Percentiles rank a stretch among this genome's conserved stretches.
Conservation (phyloP, 92 coral and sea anemone species). For the Palythoa grandiflora region DNA sequence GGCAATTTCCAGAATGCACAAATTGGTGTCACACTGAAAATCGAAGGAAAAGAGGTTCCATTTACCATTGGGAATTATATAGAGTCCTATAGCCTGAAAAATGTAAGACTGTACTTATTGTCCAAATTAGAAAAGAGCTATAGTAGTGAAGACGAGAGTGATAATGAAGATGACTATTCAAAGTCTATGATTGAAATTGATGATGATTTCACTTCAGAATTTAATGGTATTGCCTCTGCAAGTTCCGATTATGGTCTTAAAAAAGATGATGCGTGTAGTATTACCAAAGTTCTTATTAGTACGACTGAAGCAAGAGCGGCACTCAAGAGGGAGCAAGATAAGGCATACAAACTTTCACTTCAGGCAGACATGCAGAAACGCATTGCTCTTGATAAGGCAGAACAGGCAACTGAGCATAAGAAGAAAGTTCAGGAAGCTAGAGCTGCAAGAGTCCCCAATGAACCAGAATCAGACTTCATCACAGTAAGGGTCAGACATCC, state of each 20-base stretch:
- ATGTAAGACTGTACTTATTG: slow-evolving; percentile 24
- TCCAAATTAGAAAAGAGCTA: slow-evolving; percentile 16
- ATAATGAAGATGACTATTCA: slow-evolving; percentile 27
- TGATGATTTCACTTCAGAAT: slow-evolving; percentile 22
- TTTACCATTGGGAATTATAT: slow-evolving; percentile 51
- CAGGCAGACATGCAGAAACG: slow-evolving; percentile 66
- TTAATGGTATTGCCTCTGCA: slow-evolving; percentile 17
- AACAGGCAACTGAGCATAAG: slow-evolving; percentile 64
- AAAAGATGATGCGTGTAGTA: slow-evolving; percentile 46
- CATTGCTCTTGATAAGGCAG: slow-evolving; percentile 58
- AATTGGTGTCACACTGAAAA: slow-evolving; percentile 66
- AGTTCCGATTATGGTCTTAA: slow-evolving; percentile 24
- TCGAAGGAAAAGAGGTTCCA: slow-evolving; percentile 69
- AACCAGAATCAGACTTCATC: slow-evolving; percentile 67
- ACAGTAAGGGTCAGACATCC: slow-evolving; percentile 66
- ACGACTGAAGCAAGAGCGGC: slow-evolving; percentile 37
- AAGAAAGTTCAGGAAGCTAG: slow-evolving; percentile 67
- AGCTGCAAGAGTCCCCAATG: slow-evolving; percentile 71
- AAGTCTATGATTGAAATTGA: slow-evolving; percentile 21
- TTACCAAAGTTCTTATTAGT: slow-evolving; percentile 37
- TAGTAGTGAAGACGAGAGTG: slow-evolving; percentile 35
- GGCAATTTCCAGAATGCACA: slow-evolving; percentile 65
- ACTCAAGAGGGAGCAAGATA: slow-evolving; percentile 44
- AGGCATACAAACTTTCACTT: slow-evolving; percentile 68
- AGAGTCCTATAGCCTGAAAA: slow-evolving; percentile 26